phyloP scores from a whole-genome alignment of 1,140 invertebrate genomes.

The Euwallacea fornicatus region DNA sequence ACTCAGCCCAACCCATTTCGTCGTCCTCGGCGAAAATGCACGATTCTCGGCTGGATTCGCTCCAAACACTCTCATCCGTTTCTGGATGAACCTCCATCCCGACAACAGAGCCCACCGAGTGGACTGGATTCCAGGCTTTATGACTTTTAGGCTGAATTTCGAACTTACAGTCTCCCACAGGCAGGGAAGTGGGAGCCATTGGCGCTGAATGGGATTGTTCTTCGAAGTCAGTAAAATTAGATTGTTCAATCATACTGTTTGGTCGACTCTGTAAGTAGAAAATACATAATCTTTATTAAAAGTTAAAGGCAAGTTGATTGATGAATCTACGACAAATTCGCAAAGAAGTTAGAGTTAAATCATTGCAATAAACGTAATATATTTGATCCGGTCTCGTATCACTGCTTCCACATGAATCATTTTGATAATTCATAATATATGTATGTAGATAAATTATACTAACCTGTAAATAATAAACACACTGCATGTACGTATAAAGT shows the following conservation, averaged over 20 bases:
- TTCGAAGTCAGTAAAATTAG: conserved; percentile 57
- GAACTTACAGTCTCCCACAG: conserved; percentile 53
- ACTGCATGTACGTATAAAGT: background rate
- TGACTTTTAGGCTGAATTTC: conserved; percentile 65
- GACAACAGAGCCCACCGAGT: conserved; percentile 76
- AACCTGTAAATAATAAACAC: conserved; percentile 2
- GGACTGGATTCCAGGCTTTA: conserved; percentile 79
- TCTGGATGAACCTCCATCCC: conserved; percentile 80
- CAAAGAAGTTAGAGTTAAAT: too few relatives aligned
- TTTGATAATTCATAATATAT: too few relatives aligned
- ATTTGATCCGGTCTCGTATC: too few relatives aligned
- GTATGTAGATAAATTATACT: background rate
- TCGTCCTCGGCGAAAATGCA: conserved; percentile 78
- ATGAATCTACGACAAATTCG: too few relatives aligned
- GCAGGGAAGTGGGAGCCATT: conserved; percentile 52
- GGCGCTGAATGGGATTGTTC: conserved; percentile 65
- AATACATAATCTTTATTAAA: too few relatives aligned
- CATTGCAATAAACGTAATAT: too few relatives aligned
- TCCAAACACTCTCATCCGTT: conserved; percentile 76
- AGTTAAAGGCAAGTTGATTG: too few relatives aligned
- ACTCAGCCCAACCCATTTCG: conserved; percentile 72
- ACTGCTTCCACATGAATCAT: too few relatives aligned
- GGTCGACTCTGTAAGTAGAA: conserved; percentile 54
- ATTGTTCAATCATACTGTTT: conserved; percentile 57
- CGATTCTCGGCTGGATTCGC: conserved; percentile 69